A percentile compares a stretch with the other conserved stretches of the same genome.
phyloP scores from a whole-genome alignment of 30 jellyfish, hydroid and myxozoan species.

The Cassiopea xamachana region DNA sequence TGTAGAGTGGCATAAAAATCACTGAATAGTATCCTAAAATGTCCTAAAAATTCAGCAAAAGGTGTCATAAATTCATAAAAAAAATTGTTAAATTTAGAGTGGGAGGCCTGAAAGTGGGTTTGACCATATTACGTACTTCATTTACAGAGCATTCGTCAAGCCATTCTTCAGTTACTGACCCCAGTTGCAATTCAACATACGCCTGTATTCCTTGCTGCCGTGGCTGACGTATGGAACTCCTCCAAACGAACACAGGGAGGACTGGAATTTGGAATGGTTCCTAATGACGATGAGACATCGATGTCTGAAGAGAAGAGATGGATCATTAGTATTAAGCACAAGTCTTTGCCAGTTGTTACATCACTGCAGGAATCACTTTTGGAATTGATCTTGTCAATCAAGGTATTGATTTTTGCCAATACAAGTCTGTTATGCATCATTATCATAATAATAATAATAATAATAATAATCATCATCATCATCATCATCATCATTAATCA shows the following conservation, averaged over 20 bases:
- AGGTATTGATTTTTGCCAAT: constrained; percentile 51
- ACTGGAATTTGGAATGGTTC: background rate
- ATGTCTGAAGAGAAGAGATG: constrained; percentile 73
- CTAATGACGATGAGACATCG: constrained; percentile 5
- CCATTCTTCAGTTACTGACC: constrained; percentile 88
- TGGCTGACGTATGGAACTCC: constrained; percentile 94
- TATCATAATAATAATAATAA: background rate
- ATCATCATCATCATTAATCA: too few relatives aligned
- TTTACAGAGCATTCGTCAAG: constrained; percentile 79
- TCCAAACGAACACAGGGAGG: constrained; percentile 13
- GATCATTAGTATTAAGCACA: constrained; percentile 72
- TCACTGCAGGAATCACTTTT: constrained; percentile 72
- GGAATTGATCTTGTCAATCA: constrained; percentile 81
- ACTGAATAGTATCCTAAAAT: too few relatives aligned
- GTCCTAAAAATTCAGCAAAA: too few relatives aligned
- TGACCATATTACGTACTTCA: background rate
- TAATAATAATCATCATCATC: too few relatives aligned
- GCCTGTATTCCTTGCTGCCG: constrained; percentile 89
- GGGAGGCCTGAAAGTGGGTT: background rate
- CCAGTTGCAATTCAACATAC: constrained; percentile 97
- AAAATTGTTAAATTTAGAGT: too few relatives aligned
- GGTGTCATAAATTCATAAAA: too few relatives aligned
- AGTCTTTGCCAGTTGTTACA: constrained; percentile 60
- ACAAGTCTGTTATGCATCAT: background rate
- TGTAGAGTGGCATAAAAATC: too few relatives aligned